phyloP scores from a whole-genome alignment of 2,888 invertebrate genomes.

The Brachyptera putata region DNA sequence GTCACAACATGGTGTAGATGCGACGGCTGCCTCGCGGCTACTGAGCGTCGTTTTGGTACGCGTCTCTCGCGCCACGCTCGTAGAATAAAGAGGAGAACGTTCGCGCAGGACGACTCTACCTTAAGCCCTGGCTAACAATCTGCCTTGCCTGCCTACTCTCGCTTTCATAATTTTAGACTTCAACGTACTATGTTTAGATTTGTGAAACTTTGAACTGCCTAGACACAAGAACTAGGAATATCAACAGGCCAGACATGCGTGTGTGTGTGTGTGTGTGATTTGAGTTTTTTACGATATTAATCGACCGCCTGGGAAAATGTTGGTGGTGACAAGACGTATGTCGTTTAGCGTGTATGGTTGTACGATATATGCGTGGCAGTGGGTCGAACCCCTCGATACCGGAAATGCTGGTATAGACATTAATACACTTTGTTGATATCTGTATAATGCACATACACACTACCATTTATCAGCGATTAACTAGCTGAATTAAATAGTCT shows the following conservation, averaged over 20 bases:
- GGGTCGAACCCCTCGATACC: no score
- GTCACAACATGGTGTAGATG: constrained; percentile 24
- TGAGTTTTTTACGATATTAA: no score
- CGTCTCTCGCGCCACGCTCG: constrained; percentile 5
- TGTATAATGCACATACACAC: no score
- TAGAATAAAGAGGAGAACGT: constrained; percentile 5
- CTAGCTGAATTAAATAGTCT: no score
- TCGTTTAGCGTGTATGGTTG: no score
- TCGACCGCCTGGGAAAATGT: no score
- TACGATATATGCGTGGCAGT: no score
- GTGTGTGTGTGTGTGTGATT: no score
- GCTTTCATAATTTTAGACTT: constrained; percentile 15
- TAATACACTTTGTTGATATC: no score
- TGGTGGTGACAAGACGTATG: no score
- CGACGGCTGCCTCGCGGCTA: constrained; percentile 19
- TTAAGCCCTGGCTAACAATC: constrained; percentile 11
- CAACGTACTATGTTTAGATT: constrained; percentile 8
- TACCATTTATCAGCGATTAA: no score
- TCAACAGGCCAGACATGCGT: neutral
- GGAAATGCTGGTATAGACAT: no score
- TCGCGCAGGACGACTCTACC: constrained; percentile 2
- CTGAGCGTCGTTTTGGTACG: constrained; percentile 13
- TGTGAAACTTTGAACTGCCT: constrained; percentile 2
- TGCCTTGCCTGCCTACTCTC: neutral
- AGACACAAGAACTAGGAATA: neutral